A percentile compares a stretch with the other conserved stretches of the same genome.
These are phyloP conservation scores for Eurytoma adleriae DNA, from an alignment of 2,888 invertebrate genomes.

Conservation along the genomic window DNA sequence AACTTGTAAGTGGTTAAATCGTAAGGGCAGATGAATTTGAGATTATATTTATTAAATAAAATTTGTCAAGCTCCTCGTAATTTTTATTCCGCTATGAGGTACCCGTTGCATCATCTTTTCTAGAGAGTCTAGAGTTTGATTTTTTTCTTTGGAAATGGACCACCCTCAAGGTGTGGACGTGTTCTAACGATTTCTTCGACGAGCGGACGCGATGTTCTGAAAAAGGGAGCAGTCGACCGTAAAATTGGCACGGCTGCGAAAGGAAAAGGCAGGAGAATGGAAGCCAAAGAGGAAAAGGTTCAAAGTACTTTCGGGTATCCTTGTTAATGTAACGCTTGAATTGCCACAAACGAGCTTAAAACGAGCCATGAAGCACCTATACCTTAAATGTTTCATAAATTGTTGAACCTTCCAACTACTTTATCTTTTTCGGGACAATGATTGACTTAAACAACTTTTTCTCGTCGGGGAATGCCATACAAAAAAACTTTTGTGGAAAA, in stretches of 20 bases:
- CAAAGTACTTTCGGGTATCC: slow-evolving; percentile 40
- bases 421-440: too few species aligned
- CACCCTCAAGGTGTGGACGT: slow-evolving; percentile 4
- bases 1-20: too few species aligned
- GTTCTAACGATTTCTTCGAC: neutral
- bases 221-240: slow-evolving; percentile 42
- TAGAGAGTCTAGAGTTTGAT: neutral
- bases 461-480: too few species aligned
- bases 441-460: too few species aligned
- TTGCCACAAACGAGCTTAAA: slow-evolving; percentile 39
- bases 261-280: slow-evolving; percentile 30
- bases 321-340: slow-evolving; percentile 34
- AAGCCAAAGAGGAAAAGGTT: neutral
- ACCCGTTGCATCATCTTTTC: too few species aligned
- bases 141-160: slow-evolving; percentile 1
- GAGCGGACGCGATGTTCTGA: neutral
- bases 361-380: neutral
- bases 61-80: too few species aligned
- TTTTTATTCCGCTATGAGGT: too few species aligned
- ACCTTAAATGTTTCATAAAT: too few species aligned
- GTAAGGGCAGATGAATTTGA: too few species aligned
- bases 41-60: too few species aligned
- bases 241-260: slow-evolving; percentile 48
- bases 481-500: too few species aligned
- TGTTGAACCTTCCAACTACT: too few species aligned